phyloP scores from a whole-genome alignment of 1,140 invertebrate species.

The Nixonia krombeini region DNA sequence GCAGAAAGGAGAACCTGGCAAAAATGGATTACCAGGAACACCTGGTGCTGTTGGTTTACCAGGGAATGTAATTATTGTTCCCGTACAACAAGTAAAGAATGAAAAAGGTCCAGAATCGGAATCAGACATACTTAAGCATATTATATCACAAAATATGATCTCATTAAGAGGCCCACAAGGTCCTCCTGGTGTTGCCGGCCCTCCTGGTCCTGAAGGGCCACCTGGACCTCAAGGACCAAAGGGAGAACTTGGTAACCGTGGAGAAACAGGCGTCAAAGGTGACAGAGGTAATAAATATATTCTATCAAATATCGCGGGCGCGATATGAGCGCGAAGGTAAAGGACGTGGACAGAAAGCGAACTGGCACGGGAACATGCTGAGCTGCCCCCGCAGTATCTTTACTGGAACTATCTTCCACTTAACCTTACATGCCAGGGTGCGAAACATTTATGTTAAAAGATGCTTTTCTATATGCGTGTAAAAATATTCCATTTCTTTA shows the following conservation, averaged over 20 bases:
- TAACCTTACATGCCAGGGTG: too few species aligned
- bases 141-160: background rate
- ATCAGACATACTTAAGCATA: background rate
- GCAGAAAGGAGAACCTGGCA: constrained; percentile 82
- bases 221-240: constrained; percentile 79
- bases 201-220: constrained; percentile 77
- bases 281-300: too few species aligned
- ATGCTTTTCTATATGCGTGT: too few species aligned
- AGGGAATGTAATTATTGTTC: constrained; percentile 58
- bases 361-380: too few species aligned
- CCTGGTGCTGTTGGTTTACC: constrained; percentile 77
- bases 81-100: background rate
- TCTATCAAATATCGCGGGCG: too few species aligned
- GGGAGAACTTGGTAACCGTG: constrained; percentile 83
- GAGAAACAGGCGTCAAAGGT: constrained; percentile 81
- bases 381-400: too few species aligned
- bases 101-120: background rate
- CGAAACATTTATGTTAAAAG: too few species aligned
- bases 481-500: too few species aligned
- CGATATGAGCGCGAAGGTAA: too few species aligned
- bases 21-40: constrained; percentile 77
- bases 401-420: too few species aligned
- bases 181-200: constrained; percentile 81
- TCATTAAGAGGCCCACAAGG: background rate
- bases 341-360: too few species aligned